Base-by-base conservation (phyloP, 2,797 vertebrate genomes). In the Tenualosa thibaudeaui region DNA sequence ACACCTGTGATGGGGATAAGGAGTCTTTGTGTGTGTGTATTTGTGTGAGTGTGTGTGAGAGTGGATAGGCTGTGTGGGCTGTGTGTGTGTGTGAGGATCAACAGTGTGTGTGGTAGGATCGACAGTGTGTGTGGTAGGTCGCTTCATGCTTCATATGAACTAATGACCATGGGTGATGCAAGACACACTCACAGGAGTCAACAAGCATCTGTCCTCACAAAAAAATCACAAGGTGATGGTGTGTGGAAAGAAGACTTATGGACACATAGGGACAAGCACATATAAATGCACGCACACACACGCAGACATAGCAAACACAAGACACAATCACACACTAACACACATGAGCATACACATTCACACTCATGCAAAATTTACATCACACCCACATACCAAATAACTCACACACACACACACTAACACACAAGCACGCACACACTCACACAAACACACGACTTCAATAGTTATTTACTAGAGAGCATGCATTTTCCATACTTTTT, bases 1-100 rank as follows among this genome's bases (percentile, higher is more conserved):
- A 62, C 51, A 82, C 62, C 84, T 81, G 85, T 24, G 82, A 31
- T 22, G 49, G 78, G 58, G 58, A 24, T n/a, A 60, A 24, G 58
- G 31, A 65, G n/a, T 65, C 15, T 65, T 26, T 83, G 82, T 83
- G 82, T 75, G 49, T 68, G 53, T 17, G 49, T 31, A 26, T 24
- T 62, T 37, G 43, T 75, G 46, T 26, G 17, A 13, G 31, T 53
- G 19, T 68, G 81, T 53, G 7, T 15, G 40, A 78, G 62, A 13
- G 85, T 7, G 56, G 15, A 8, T 22, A 2, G 1, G 50, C 50
- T 12, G 15, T 7, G 50, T 56, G 54, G 1, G 13, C 7, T 56
- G 54, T 19, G 54, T 19, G 22, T 62, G 84, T 49, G 46, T 50
- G 15, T 19, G 22, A 7, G n/a, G 1, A 65, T 31, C 31, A 1